Base-by-base conservation (phyloP, 2,888 invertebrate genomes). In the Andricus curvator region DNA sequence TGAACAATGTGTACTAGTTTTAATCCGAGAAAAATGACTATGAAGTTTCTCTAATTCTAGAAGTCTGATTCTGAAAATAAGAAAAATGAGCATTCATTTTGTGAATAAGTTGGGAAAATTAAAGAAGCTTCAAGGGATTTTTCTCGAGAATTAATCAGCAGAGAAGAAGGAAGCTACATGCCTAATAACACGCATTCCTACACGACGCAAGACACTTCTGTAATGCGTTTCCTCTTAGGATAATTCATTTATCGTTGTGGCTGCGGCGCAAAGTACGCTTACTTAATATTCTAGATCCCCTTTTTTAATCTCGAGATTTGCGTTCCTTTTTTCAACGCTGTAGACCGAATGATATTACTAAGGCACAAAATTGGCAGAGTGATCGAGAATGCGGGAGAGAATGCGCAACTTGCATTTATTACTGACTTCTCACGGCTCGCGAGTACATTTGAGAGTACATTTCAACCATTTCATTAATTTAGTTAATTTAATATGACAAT, bases 321-420 rank as follows among this genome's bases (percentile, higher is more conserved):
- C 51, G 29, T 51, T 70, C 51, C 20, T 29, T 74, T 74, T 74
- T 74, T n/a, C 74, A 74, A 56, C 74, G 74, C 56, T 74, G 56
- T 74, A 74, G 56, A 74, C 29, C 56, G 33, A 74, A 56, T 56
- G 74, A 70, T 74, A 74, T 74, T 74, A 74, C 56, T 74, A 74
- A 74, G 74, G 74, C 74, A 74, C 74, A 74, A 74, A 74, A 51
- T 33, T 74, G 74, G 51, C 74, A 74, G 70, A 48, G 33, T 74
- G 51, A 68, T 41, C 25, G 68, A 48, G 68, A 74, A 74, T 74
- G 74, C 56, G 56, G 56, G 56, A 74, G 51, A 56, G 56, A 74
- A 74, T 74, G 74, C 33, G 56, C 13, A 56, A 33, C 9, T 51
- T n/a, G 56, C 56, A 74, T 74, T 74, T 74, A 51, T 48, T 48